Base-by-base conservation (phyloP, 2,888 invertebrate genomes). In the Argyresthia albistria region DNA sequence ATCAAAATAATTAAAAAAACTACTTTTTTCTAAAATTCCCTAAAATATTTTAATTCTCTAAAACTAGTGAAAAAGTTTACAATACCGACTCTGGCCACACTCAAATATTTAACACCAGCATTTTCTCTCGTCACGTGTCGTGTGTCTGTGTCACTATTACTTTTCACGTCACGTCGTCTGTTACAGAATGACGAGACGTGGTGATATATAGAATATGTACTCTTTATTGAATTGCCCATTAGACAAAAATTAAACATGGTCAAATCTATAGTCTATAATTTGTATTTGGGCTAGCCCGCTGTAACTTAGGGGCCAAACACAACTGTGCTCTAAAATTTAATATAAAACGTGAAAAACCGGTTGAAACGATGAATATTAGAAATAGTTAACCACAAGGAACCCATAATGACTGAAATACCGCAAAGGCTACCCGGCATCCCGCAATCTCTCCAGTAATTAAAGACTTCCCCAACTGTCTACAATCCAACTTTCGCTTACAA, bases 401-500 rank as follows among this genome's bases (percentile, higher is more conserved):
- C 66, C 64, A 65, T 62, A 60, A 59, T 62, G 65, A 67, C 66
- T 58, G 64, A 58, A 63, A 59, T 58, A 37, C 50, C 42, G 53
- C 52, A 25, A 25, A 25, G 51, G 55, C 50, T 51, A 52, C 58
- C 59, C 59, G 65, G 62, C 54, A 58, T 55, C 60, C 58, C 60
- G 69, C 70, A 73, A 73, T 72, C 69, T 70, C 63, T 59, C 51
- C 59, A 57, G 65, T 77, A 75, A 79, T 78, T 78, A 79, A 78
- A 76, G 76, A 69, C 69, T 69, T 59, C 62, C 62, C 65, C 56
- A 14, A 15, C 45, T 45, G 25, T 15, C 45, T 15, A 15, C 43
- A 43, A 14, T 9, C 45, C 1, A 42, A 12, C n/a, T 42, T 42
- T 42, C 3, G 43, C 14, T 9, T 14, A 45, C 14, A 14, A 45